These are phyloP conservation scores for Anableps anableps DNA, from an alignment of 2,797 vertebrate genomes.

Conservation along the genomic window DNA sequence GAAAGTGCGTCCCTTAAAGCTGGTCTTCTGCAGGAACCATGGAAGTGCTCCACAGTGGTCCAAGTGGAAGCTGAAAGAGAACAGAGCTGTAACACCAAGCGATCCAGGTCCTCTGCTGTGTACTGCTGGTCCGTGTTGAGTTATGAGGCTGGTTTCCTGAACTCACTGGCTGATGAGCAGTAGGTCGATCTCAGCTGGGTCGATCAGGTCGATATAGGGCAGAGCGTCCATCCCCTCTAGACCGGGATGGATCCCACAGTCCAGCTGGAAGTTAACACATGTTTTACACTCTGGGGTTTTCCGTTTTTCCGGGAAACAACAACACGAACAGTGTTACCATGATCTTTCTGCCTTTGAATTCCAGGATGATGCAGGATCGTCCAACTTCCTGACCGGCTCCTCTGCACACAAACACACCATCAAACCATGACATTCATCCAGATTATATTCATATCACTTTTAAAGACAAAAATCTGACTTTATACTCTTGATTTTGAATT, in stretches of 20 bases:
- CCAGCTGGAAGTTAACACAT: slow-evolving; percentile 78
- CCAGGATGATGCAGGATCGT: slow-evolving; percentile 94
- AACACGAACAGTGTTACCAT: slow-evolving; percentile 82
- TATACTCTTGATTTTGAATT: neutral
- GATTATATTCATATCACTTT: neutral
- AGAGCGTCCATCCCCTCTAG: slow-evolving; percentile 96
- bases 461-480: neutral
- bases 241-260: slow-evolving; percentile 96
- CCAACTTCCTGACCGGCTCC: slow-evolving; percentile 97
- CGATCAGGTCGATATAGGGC: slow-evolving; percentile 95
- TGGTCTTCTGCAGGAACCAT: slow-evolving; percentile 98
- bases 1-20: slow-evolving; percentile 96
- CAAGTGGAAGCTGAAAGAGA: slow-evolving; percentile 88
- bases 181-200: slow-evolving; percentile 95
- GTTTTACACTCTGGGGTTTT: neutral
- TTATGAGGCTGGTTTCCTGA: neutral
- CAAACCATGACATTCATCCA: neutral
- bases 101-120: neutral
- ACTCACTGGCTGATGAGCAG: slow-evolving; percentile 97
- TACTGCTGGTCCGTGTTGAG: no score
- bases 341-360: slow-evolving; percentile 97
- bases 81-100: neutral
- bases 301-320: neutral
- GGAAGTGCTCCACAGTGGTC: slow-evolving; percentile 96
- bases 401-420: slow-evolving; percentile 72